A percentile compares a stretch with the other conserved stretches of the same genome.
These are phyloP conservation scores for Apocheima hispidaria DNA, from an alignment of 2,888 invertebrate species.

Conservation along the genomic window DNA sequence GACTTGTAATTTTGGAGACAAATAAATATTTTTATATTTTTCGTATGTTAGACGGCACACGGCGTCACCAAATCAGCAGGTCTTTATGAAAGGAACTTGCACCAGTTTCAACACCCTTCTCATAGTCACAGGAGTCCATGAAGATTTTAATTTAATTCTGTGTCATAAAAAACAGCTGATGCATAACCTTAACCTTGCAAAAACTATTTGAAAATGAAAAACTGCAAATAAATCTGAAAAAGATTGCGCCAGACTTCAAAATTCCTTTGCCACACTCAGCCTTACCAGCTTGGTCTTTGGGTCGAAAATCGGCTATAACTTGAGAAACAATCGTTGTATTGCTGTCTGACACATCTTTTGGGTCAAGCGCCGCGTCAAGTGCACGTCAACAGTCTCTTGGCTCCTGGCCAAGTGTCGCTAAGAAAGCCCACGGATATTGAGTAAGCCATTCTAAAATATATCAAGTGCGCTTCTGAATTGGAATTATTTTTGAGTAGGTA, in stretches of 20 bases:
- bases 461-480: slow-evolving; percentile 35
- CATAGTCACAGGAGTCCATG: too few relatives aligned
- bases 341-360: slow-evolving; percentile 66
- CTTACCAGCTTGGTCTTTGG: slow-evolving; percentile 3
- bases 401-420: slow-evolving; percentile 66
- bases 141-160: too few relatives aligned
- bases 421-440: slow-evolving; percentile 65
- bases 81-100: too few relatives aligned
- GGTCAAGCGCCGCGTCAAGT: slow-evolving; percentile 79
- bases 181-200: slow-evolving; percentile 10
- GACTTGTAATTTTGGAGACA: too few relatives aligned
- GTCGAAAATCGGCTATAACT: slow-evolving; percentile 10
- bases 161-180: slow-evolving; percentile 4
- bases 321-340: slow-evolving; percentile 44
- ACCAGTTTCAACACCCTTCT: too few relatives aligned
- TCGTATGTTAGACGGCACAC: too few relatives aligned
- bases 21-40: too few relatives aligned
- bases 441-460: slow-evolving; percentile 59
- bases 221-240: neutral
- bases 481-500: slow-evolving; percentile 22
- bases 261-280: neutral
- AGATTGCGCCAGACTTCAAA: slow-evolving; percentile 3
- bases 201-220: slow-evolving; percentile 6
- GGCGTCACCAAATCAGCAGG: too few relatives aligned
- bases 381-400: slow-evolving; percentile 74